Evolutionary conservation across 2,888 invertebrate genomes (phyloP).

Genomic region (Cotesia congregata): DNA sequence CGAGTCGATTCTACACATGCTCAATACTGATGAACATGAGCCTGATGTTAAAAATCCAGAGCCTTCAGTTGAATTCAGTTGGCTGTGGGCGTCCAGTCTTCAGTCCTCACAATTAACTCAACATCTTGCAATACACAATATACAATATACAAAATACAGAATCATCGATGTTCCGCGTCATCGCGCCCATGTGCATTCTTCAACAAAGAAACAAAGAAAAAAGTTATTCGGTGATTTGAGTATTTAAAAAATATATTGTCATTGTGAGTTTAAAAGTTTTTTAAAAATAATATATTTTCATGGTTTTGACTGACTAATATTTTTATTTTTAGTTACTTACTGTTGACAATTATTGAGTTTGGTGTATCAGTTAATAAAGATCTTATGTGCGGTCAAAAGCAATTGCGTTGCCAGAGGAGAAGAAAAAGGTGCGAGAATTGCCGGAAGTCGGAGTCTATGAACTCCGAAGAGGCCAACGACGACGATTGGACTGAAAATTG

Average conservation of each 20-base stretch:
- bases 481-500: conserved; percentile 44
- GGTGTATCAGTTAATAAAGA: not conserved
- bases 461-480: conserved; percentile 53
- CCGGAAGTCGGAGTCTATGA: conserved; percentile 51
- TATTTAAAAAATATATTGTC: too few relatives aligned
- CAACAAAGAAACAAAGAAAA: not conserved
- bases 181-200: not conserved
- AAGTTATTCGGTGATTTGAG: too few relatives aligned
- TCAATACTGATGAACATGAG: not conserved
- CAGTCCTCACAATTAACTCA: not conserved
- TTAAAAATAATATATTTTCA: too few relatives aligned
- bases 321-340: not conserved
- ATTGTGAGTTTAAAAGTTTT: too few relatives aligned
- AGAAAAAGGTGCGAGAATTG: conserved; percentile 44
- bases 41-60: not conserved
- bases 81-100: not conserved
- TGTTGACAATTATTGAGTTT: not conserved
- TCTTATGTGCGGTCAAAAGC: conserved; percentile 50
- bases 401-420: conserved; percentile 43
- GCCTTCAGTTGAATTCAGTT: not conserved
- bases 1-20: not conserved
- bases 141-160: not conserved
- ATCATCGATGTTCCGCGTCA: not conserved
- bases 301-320: not conserved
- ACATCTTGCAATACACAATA: not conserved